phyloP scores from a whole-genome alignment of 1,140 invertebrate genomes.

The Sycobia sp. region DNA sequence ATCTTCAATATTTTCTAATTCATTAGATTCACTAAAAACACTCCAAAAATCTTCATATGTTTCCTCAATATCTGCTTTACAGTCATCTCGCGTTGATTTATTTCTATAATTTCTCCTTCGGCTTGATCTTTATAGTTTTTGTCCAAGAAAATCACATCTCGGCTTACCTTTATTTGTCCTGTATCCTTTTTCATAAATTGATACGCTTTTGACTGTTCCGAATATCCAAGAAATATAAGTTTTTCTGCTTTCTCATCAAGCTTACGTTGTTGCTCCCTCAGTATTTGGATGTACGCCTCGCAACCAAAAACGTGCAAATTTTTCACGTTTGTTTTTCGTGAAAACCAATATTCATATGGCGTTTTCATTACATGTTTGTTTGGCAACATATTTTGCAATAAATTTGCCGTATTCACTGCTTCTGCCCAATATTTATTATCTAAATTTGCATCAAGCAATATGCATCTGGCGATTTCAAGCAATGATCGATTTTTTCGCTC shows the following conservation, averaged over 20 bases:
- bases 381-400: conserved; percentile 48
- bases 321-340: conserved; percentile 33
- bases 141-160: no score
- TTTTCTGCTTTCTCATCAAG: conserved; percentile 39
- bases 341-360: conserved; percentile 39
- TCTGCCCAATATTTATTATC: conserved; percentile 53
- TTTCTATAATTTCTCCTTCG: no score
- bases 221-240: not conserved
- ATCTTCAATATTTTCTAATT: no score
- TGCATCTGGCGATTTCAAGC: conserved; percentile 47
- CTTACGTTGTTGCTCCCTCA: conserved; percentile 41
- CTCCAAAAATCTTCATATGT: no score
- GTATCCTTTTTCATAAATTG: no score
- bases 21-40: no score
- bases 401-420: conserved; percentile 50
- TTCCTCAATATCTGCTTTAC: no score
- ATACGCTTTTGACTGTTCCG: no score
- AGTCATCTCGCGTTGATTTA: no score
- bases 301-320: conserved; percentile 38
- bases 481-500: conserved; percentile 52
- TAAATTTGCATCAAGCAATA: conserved; percentile 47
- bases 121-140: no score
- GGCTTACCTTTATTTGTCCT: no score
- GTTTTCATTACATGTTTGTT: conserved; percentile 25
- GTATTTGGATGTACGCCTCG: conserved; percentile 36